Conservation (phyloP, 2,888 invertebrate genomes). For the Sussaba pulchella region DNA sequence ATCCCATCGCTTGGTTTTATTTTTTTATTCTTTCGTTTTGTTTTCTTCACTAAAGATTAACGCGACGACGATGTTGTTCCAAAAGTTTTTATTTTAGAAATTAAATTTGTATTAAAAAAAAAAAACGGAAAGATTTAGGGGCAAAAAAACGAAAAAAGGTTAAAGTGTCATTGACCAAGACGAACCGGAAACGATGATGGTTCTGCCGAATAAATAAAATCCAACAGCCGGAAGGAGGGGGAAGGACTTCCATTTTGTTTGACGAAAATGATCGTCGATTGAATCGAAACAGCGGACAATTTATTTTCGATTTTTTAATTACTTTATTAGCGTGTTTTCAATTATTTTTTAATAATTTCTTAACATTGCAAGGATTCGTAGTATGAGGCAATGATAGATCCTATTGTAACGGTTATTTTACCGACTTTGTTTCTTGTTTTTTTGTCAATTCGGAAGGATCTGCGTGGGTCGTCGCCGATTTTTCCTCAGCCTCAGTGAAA, state of each 20-base stretch:
- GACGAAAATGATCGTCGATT: not conserved
- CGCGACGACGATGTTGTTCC: too few species aligned
- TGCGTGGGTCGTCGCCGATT: constrained; percentile 71
- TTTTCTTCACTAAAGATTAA: not conserved
- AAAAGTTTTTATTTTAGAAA: too few species aligned
- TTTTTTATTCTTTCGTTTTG: not conserved
- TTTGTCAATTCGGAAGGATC: constrained; percentile 46
- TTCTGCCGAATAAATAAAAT: too few species aligned
- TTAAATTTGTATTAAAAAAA: too few species aligned
- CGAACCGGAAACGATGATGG: too few species aligned
- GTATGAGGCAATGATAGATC: constrained; percentile 6
- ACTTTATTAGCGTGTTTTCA: constrained; percentile 15
- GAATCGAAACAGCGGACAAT: too few species aligned
- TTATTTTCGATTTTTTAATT: constrained; percentile 1
- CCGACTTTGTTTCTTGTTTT: too few species aligned
- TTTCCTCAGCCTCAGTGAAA: constrained; percentile 67
- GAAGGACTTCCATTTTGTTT: constrained; percentile 44
- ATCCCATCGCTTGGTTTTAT: not conserved
- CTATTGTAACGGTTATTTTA: constrained; percentile 10
- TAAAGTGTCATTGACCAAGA: too few species aligned
- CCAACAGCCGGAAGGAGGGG: too few species aligned
- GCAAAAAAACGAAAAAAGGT: too few species aligned
- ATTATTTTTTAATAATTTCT: constrained; percentile 12
- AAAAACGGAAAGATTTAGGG: too few species aligned
- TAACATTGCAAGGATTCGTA: constrained; percentile 29